Evolutionary conservation across 2,888 invertebrate species (phyloP).

Genomic region (Lumbricus terrestris): DNA sequence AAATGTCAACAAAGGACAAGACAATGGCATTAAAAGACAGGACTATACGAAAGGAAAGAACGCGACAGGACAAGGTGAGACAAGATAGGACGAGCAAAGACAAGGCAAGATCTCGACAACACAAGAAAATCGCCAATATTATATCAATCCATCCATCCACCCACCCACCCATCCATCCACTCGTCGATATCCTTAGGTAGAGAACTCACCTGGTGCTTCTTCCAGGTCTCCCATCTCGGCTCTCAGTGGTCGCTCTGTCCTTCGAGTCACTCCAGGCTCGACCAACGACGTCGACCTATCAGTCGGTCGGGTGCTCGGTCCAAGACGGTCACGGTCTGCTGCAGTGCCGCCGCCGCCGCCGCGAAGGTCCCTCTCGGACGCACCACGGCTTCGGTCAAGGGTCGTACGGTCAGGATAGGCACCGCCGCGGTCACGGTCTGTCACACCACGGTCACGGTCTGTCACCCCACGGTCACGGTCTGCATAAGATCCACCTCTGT

Average conservation of each 20-base stretch:
- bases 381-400: background rate
- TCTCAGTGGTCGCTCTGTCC: constrained; percentile 3
- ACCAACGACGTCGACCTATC: background rate
- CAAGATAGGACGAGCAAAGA: background rate
- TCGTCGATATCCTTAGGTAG: too few species aligned
- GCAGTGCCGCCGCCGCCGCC: background rate
- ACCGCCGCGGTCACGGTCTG: constrained; percentile 5
- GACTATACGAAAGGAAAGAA: too few species aligned
- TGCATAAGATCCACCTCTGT: background rate
- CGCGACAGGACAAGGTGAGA: background rate
- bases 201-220: background rate
- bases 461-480: background rate
- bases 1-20: too few species aligned
- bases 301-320: background rate
- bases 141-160: too few species aligned
- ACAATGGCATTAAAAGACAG: too few species aligned
- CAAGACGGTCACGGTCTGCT: constrained; percentile 11
- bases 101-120: too few species aligned
- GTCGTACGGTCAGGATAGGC: background rate
- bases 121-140: too few species aligned
- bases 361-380: background rate
- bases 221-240: constrained; percentile 14
- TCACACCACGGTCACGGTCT: constrained; percentile 12
- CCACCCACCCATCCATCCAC: too few species aligned
- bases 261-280: background rate